These are phyloP conservation scores for Panagrolaimus sp. DNA, from an alignment of 1,140 invertebrate genomes.

Conservation along the genomic window DNA sequence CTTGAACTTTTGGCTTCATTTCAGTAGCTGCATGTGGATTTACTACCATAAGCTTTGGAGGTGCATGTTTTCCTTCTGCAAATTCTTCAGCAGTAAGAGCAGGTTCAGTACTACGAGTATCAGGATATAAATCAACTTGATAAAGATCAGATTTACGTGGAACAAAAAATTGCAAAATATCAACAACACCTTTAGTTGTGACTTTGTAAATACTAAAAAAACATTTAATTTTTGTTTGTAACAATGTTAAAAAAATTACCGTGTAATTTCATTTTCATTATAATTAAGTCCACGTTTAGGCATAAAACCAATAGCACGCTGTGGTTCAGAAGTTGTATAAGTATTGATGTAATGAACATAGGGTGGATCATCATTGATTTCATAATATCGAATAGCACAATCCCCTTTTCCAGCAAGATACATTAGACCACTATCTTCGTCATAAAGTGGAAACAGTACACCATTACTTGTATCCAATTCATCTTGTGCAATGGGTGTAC, in stretches of 20 bases:
- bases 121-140: constrained; percentile 83
- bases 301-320: constrained; percentile 83
- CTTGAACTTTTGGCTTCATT: constrained; percentile 53
- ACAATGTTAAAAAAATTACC: no score
- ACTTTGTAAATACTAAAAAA: constrained; percentile 79
- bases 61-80: constrained; percentile 48
- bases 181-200: constrained; percentile 92
- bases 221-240: background rate
- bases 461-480: constrained; percentile 85
- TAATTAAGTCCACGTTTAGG: constrained; percentile 83
- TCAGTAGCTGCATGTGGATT: constrained; percentile 50
- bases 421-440: constrained; percentile 82
- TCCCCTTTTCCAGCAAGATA: constrained; percentile 94
- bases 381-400: constrained; percentile 88
- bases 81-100: constrained; percentile 69
- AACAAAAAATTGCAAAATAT: constrained; percentile 94
- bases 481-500: constrained; percentile 70
- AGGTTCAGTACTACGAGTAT: constrained; percentile 75
- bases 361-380: constrained; percentile 75
- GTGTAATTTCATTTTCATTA: constrained; percentile 58
- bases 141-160: constrained; percentile 72
- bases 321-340: constrained; percentile 87
- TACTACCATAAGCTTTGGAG: constrained; percentile 51
- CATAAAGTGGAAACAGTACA: constrained; percentile 84
- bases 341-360: constrained; percentile 83